Conservation (phyloP, 1,140 invertebrate species). For the Cotesia typhae region DNA sequence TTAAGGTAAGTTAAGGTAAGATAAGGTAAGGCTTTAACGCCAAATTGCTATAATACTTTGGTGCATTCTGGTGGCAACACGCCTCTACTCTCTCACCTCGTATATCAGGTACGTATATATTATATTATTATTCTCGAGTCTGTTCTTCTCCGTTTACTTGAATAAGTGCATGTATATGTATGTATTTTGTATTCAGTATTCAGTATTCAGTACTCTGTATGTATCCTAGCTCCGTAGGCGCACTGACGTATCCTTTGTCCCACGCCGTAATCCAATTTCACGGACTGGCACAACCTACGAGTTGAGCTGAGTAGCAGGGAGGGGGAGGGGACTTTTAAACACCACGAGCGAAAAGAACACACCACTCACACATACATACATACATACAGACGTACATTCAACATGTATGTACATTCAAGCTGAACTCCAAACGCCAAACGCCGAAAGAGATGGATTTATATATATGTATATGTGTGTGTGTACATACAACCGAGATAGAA, state of each 20-base stretch:
- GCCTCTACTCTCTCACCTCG: background rate
- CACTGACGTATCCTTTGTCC: slow-evolving; percentile 52
- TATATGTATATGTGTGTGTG: too few relatives aligned
- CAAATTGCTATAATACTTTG: slow-evolving; percentile 40
- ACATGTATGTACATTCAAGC: too few relatives aligned
- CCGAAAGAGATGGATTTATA: too few relatives aligned
- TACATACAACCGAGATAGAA: background rate
- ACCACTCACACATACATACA: too few relatives aligned
- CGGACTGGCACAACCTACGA: slow-evolving; percentile 20
- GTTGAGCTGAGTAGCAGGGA: too few relatives aligned
- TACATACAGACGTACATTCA: too few relatives aligned
- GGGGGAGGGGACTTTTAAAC: background rate
- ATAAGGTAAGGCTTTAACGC: slow-evolving; percentile 25
- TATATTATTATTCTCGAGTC: slow-evolving; percentile 14
- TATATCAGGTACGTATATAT: background rate
- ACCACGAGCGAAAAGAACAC: background rate
- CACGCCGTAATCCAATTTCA: slow-evolving; percentile 46
- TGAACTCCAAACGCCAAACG: too few relatives aligned
- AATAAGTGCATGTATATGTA: too few relatives aligned
- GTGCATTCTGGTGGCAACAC: slow-evolving; percentile 29
- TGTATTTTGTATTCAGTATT: too few relatives aligned
- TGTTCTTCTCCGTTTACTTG: background rate
- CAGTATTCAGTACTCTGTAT: slow-evolving; percentile 6
- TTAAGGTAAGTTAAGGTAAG: too few relatives aligned
- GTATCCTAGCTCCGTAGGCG: slow-evolving; percentile 31